Conservation (phyloP, 2,113 vertebrate species). For the Pagrus major region DNA sequence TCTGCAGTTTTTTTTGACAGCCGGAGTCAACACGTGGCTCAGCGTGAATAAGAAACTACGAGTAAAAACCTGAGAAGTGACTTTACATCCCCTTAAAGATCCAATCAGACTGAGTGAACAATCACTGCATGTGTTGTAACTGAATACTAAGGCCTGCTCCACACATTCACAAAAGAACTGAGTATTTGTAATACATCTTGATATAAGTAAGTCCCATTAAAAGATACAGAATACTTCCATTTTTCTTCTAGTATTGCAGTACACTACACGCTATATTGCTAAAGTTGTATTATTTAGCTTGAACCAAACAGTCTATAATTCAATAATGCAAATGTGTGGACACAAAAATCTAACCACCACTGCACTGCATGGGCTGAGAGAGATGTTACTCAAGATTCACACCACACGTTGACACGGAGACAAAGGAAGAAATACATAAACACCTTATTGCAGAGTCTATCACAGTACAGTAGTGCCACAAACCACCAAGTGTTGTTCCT, state of each 20-base stretch:
- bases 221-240: not conserved
- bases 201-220: too few species aligned
- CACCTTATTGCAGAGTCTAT: conserved; percentile 33
- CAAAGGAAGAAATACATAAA: conserved; percentile 21
- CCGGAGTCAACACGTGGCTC: conserved; percentile 42
- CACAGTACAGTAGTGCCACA: conserved; percentile 3
- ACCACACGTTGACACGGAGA: conserved; percentile 25
- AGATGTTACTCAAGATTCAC: conserved; percentile 1
- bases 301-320: not conserved
- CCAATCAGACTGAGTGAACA: conserved; percentile 5
- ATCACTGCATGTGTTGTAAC: conserved; percentile 10
- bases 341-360: not conserved
- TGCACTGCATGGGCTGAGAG: not conserved
- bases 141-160: conserved; percentile 34
- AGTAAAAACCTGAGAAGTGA: conserved; percentile 79
- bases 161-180: conserved; percentile 10
- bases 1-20: conserved; percentile 65
- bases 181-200: not conserved
- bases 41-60: conserved; percentile 51
- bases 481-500: conserved; percentile 9
- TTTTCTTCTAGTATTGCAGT: not conserved
- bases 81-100: conserved; percentile 20
- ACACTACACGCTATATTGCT: conserved; percentile 14
- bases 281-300: conserved; percentile 9
- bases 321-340: conserved; percentile 19